Conservation (phyloP, 2,797 vertebrate genomes). For the Tangara arthus region DNA sequence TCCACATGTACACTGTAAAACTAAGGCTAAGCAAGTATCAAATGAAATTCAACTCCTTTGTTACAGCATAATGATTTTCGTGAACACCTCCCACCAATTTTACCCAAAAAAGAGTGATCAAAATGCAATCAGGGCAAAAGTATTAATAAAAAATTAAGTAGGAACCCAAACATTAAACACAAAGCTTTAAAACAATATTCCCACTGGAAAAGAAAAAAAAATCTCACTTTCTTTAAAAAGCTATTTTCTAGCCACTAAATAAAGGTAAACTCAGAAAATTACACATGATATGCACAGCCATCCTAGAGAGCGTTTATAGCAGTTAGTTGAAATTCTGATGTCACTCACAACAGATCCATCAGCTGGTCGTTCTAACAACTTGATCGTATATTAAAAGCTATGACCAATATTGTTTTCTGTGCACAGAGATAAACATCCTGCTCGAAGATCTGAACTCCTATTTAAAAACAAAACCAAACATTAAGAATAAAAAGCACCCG, state of each 20-base stretch:
- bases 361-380: not conserved
- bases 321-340: constrained; percentile 31
- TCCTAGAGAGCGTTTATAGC: not conserved
- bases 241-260: not conserved
- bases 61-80: not conserved
- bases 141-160: not conserved
- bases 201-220: not conserved
- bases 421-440: constrained; percentile 59
- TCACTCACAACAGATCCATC: not conserved
- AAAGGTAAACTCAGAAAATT: not conserved
- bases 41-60: not conserved
- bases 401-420: constrained; percentile 56
- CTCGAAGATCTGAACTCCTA: constrained; percentile 32
- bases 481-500: constrained; percentile 58
- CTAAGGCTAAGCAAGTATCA: not conserved
- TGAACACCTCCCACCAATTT: not conserved
- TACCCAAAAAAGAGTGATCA: not conserved
- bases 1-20: not conserved
- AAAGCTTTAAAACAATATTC: not conserved
- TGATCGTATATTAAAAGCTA: not conserved
- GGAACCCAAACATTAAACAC: not conserved
- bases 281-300: not conserved
- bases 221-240: not conserved
- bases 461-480: constrained; percentile 62
- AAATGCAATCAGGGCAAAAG: not conserved